Evolutionary conservation across 2,888 invertebrate genomes (phyloP), one percentile per base, ranked within the genome.

Genomic region (Scaptodrosophila latifasciaeformis): DNA sequence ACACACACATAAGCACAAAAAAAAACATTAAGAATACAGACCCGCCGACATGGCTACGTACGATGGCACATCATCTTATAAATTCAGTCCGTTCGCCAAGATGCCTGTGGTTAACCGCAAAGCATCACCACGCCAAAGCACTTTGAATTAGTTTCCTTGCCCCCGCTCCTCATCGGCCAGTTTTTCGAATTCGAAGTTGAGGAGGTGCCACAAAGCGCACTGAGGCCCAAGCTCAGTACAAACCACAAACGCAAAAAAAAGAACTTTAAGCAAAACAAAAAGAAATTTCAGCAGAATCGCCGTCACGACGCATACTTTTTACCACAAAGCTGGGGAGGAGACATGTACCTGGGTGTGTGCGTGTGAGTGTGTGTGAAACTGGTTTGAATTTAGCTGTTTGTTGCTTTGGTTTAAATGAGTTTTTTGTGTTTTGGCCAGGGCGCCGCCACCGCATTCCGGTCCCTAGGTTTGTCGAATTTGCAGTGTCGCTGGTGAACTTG

Each of bases 21-120:
- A 49, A 37, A 47, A 44, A 50, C 35, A 40, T 27, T 1, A n/a
- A 13, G 10, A n/a, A 24, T 18, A 29, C 45, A 49, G 30, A 53
- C 24, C 27, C 18, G 5, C 21, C 29, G 35, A 35, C 13, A 3
- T 18, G 40, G 54, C 54, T 44, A 46, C 59, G n/a, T 34, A 34
- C 12, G 34, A 57, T 60, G 56, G 58, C 77, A 77, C 70, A 77
- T 77, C 74, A 76, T 76, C 77, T 72, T 76, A 72, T 76, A 72
- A 76, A 76, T 72, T 76, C 62, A 59, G 37, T 55, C 70, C 49
- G 76, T 71, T 67, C 63, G 50, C 54, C 54, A 59, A 74, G 70
- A 71, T 72, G 76, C 77, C 77, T 70, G 77, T 70, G 72, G 72
- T 72, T 76, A 70, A 60, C 72, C 77, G 54, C 72, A 72, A 44